A percentile compares a stretch with the other conserved stretches of the same genome.
Conservation (phyloP, 2,888 invertebrate species). For the Eupelmus urozonus region DNA sequence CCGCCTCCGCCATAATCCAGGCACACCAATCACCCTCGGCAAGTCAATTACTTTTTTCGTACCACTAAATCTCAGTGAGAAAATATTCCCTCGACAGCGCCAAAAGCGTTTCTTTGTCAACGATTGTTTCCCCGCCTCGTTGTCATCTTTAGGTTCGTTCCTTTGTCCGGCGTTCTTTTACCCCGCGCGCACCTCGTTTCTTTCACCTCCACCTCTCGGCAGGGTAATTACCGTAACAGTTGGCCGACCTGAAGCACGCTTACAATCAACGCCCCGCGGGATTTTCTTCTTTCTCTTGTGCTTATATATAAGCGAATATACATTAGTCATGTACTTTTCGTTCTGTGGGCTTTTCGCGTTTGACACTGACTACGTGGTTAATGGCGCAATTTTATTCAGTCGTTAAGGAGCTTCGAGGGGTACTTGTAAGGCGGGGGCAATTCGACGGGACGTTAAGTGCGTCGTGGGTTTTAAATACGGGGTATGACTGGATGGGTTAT, state of each 20-base stretch:
- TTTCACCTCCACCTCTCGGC: slow-evolving; percentile 4
- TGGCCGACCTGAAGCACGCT: slow-evolving; percentile 22
- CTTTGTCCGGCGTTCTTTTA: not conserved
- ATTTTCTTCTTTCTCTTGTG: not conserved
- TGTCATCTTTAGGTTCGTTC: too few species aligned
- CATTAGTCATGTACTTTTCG: not conserved
- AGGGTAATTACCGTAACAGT: slow-evolving; percentile 46
- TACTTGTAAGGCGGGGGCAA: too few species aligned
- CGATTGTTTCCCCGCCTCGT: not conserved
- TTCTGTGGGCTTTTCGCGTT: not conserved
- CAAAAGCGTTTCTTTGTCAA: too few species aligned
- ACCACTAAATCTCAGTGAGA: too few species aligned
- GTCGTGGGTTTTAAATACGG: too few species aligned
- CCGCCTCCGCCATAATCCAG: too few species aligned
- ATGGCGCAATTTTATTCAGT: not conserved
- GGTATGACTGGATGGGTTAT: too few species aligned
- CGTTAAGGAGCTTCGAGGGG: not conserved
- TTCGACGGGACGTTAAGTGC: too few species aligned
- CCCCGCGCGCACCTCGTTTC: too few species aligned
- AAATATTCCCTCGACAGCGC: too few species aligned
- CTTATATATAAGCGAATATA: not conserved
- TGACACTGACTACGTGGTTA: not conserved
- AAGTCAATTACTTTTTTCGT: too few species aligned
- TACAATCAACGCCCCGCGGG: slow-evolving; percentile 32
- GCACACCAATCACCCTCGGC: too few species aligned